These are phyloP conservation scores for Gnatocerus cornutus DNA, from an alignment of 2,888 invertebrate genomes.

Conservation along the genomic window DNA sequence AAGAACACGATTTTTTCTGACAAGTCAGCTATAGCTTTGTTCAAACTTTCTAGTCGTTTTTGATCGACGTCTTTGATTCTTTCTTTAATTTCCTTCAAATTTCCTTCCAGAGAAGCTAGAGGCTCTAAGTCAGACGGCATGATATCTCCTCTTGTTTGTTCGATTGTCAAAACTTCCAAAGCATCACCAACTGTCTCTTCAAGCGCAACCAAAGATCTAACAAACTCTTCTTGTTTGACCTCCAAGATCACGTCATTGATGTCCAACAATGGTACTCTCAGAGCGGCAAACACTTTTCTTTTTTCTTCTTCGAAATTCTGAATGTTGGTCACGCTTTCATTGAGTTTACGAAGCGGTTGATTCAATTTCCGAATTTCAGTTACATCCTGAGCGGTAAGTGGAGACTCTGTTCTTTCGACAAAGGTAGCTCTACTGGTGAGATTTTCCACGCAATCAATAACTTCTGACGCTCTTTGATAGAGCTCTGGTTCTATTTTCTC, in stretches of 20 bases:
- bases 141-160: constrained; percentile 64
- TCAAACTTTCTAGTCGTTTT: constrained; percentile 16
- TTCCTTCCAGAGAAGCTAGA: constrained; percentile 51
- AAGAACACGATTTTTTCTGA: constrained; percentile 20
- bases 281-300: constrained; percentile 56
- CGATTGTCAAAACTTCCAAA: constrained; percentile 65
- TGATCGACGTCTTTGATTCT: constrained; percentile 34
- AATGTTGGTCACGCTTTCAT: constrained; percentile 60
- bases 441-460: constrained; percentile 65
- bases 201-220: constrained; percentile 56
- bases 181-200: constrained; percentile 63
- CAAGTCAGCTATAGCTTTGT: constrained; percentile 10
- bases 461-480: constrained; percentile 63
- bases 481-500: constrained; percentile 62
- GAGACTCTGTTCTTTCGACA: constrained; percentile 56
- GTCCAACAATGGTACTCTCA: constrained; percentile 62
- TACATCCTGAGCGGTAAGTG: constrained; percentile 61
- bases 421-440: constrained; percentile 60
- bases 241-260: constrained; percentile 62
- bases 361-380: constrained; percentile 61
- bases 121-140: constrained; percentile 53
- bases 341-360: constrained; percentile 62
- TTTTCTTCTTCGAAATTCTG: constrained; percentile 60
- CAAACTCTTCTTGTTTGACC: constrained; percentile 59
- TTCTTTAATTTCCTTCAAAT: constrained; percentile 51